Conservation (phyloP, 2,888 invertebrate species). For the Eulithis testata region DNA sequence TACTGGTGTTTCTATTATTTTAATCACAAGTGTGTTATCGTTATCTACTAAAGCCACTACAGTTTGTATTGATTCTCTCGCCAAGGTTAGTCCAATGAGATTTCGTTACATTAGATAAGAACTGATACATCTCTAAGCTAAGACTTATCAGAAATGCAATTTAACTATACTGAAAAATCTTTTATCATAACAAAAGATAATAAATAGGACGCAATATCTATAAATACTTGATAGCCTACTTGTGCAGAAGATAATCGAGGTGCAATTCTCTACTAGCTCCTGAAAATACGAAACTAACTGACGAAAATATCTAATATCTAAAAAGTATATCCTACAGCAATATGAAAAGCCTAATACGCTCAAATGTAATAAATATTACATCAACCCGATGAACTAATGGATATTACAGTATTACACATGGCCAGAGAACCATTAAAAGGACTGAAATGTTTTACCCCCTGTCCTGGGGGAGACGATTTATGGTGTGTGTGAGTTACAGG, state of each 20-base stretch:
- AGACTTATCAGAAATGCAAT: background rate
- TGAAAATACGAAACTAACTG: too few species aligned
- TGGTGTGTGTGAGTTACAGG: constrained; percentile 25
- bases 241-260: too few species aligned
- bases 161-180: background rate
- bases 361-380: constrained; percentile 15
- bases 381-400: constrained; percentile 49
- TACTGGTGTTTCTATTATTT: constrained; percentile 9
- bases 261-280: too few species aligned
- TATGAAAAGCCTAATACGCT: constrained; percentile 9
- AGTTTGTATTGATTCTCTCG: constrained; percentile 27
- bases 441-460: constrained; percentile 34
- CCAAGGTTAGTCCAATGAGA: constrained; percentile 19
- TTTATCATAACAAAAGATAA: too few species aligned
- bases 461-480: constrained; percentile 36
- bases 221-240: too few species aligned
- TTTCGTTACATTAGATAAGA: constrained; percentile 13
- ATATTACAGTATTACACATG: constrained; percentile 45
- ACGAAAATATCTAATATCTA: background rate
- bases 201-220: too few species aligned
- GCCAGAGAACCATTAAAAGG: constrained; percentile 39
- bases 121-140: constrained; percentile 7
- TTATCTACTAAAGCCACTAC: constrained; percentile 11
- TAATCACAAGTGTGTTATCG: constrained; percentile 7
- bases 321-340: background rate